Percentiles rank a stretch among this genome's conserved stretches.
Evolutionary conservation across 2,797 vertebrate species (phyloP).

Genomic region (Enoplosus armatus): DNA sequence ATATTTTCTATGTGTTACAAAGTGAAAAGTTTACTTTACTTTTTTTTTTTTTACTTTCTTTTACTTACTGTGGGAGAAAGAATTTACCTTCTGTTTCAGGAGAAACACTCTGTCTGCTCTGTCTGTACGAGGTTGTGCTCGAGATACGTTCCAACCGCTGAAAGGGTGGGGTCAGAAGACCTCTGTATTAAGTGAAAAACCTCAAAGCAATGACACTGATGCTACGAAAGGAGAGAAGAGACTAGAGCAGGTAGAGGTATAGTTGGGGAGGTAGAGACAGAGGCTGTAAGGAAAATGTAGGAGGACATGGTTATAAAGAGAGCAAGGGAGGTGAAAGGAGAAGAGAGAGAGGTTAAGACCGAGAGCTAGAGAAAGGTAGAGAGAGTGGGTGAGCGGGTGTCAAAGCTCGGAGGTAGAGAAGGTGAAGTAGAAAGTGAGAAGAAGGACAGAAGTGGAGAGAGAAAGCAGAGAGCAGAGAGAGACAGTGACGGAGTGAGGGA

Average conservation of each 20-base stretch:
- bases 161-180: background rate
- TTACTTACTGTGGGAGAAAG: too few species aligned
- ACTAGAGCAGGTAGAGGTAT: background rate
- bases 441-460: slow-evolving; percentile 8
- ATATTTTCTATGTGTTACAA: too few species aligned
- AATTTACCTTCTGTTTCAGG: background rate
- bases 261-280: background rate
- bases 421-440: background rate
- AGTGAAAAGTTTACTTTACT: too few species aligned
- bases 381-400: slow-evolving; percentile 11
- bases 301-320: too few species aligned
- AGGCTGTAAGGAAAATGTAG: background rate
- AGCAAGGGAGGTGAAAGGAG: slow-evolving; percentile 4
- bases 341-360: slow-evolving; percentile 14
- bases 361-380: background rate
- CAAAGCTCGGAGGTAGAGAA: slow-evolving; percentile 25
- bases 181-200: background rate
- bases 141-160: background rate
- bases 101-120: background rate
- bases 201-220: background rate
- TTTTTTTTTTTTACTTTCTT: too few species aligned
- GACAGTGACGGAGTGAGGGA: slow-evolving; percentile 12
- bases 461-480: slow-evolving; percentile 16
- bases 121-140: background rate
- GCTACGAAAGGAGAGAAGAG: background rate